Evolutionary conservation across 2,888 invertebrate genomes (phyloP).

Genomic region (Zhuqinia jingwanae): DNA sequence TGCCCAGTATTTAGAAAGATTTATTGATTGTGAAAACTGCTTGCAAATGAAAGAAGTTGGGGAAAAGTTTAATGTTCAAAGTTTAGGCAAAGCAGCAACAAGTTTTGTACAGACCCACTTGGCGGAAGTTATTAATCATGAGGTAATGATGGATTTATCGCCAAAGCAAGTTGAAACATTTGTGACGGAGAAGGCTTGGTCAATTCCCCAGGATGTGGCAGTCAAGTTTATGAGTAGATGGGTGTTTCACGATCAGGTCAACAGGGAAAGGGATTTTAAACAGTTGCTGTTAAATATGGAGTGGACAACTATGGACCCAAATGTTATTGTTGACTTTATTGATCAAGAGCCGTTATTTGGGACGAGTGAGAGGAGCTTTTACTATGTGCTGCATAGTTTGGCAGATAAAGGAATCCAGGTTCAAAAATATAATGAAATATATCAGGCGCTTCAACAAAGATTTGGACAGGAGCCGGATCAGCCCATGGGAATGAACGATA

Average conservation of each 20-base stretch:
- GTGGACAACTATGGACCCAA: slow-evolving; percentile 82
- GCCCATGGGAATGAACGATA: slow-evolving; percentile 79
- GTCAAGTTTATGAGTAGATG: slow-evolving; percentile 83
- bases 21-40: slow-evolving; percentile 85
- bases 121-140: slow-evolving; percentile 83
- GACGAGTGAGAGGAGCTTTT: slow-evolving; percentile 84
- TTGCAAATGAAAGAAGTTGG: slow-evolving; percentile 85
- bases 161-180: slow-evolving; percentile 82
- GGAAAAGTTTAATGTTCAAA: slow-evolving; percentile 84
- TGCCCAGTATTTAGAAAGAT: slow-evolving; percentile 85
- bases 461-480: slow-evolving; percentile 81
- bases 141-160: slow-evolving; percentile 83
- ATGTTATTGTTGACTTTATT: slow-evolving; percentile 83
- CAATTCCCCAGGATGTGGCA: slow-evolving; percentile 81
- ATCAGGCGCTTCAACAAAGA: slow-evolving; percentile 82
- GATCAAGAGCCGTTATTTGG: slow-evolving; percentile 84
- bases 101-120: slow-evolving; percentile 83
- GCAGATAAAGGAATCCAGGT: slow-evolving; percentile 83
- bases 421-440: slow-evolving; percentile 82
- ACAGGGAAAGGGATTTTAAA: slow-evolving; percentile 83
- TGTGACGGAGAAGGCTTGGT: slow-evolving; percentile 83
- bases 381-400: slow-evolving; percentile 83
- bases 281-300: slow-evolving; percentile 83
- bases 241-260: slow-evolving; percentile 82
- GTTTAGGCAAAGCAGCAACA: slow-evolving; percentile 83